Base-by-base conservation (phyloP, 2,797 vertebrate genomes). In the Syncerus caffer region DNA sequence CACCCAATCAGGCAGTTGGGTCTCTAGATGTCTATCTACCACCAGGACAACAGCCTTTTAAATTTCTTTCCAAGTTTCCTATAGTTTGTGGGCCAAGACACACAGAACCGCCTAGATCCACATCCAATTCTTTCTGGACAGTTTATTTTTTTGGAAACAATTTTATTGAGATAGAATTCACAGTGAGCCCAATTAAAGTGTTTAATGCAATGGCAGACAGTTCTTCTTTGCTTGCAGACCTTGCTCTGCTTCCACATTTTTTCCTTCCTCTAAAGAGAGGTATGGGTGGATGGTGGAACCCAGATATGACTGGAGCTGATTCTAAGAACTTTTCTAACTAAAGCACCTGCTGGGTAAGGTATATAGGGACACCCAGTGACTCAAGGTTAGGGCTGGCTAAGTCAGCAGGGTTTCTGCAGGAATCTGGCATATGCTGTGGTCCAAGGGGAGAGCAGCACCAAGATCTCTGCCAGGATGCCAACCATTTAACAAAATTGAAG, bases 401-500 rank as follows among this genome's bases (percentile, higher is more conserved):
- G 15, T 8, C 27, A 79, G 51, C 12, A 89, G 89, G 50, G 9
- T 23, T 95, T 97, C 93, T 89, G 45, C 80, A 64, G 62, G 76
- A 93, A 89, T 57, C 85, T 90, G 95, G 79, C 57, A 95, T 55
- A 55, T 55, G 34, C 25, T n/a, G 45, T 9, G 45, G 64, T 50
- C 58, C 25, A 50, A 45, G 55, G 83, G 31, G 7, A 64, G 57
- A 57, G 9, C 42, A 60, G 19, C 9, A 50, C 89, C 92, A 87
- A 93, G 74, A 55, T 57, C 53, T 62, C 74, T 62, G 31, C 87
- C 60, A 93, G 29, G 53, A 78, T 53, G 90, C 50, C 80, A 95
- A 86, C 42, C 57, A 94, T 78, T 83, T 94, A 82, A 82, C 42
- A 87, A 93, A 84, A 97, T 7, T 78, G 42, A 95, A 92, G 85